Percentiles rank a stretch among this genome's conserved stretches.
Evolutionary conservation across 1,140 invertebrate genomes (phyloP).

Genomic region (Berghia stephanieae): DNA sequence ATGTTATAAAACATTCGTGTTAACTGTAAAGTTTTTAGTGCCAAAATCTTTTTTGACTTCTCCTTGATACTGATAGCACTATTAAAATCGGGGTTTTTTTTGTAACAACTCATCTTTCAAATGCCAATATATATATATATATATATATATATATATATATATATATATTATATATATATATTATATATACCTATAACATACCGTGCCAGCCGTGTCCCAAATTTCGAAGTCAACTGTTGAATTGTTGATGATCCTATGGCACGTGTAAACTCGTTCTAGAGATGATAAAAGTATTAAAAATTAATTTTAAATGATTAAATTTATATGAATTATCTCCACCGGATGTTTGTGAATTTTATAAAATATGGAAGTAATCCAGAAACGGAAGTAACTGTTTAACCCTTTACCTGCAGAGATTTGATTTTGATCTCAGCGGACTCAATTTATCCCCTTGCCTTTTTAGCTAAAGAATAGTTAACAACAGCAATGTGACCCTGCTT

Average conservation of each 20-base stretch:
- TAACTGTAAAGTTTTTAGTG: neutral
- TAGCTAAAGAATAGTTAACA: no score
- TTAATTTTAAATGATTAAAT: no score
- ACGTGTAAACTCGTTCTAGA: conserved; percentile 77
- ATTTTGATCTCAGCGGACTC: no score
- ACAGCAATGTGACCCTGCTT: no score
- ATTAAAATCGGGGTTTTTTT: neutral
- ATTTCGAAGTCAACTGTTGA: conserved; percentile 92
- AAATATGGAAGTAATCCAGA: no score
- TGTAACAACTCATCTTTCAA: neutral
- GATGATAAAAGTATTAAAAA: no score
- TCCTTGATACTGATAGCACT: neutral
- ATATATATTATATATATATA: neutral
- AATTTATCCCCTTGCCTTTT: no score
- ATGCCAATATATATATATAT: neutral
- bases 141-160: neutral
- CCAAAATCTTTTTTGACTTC: neutral
- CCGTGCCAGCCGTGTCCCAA: conserved; percentile 82
- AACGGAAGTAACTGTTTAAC: no score
- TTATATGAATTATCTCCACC: no score
- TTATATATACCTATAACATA: neutral
- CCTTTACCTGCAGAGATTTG: no score
- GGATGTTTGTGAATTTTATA: no score
- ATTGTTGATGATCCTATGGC: conserved; percentile 86
- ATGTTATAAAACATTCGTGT: no score